Percentiles rank a stretch among this genome's conserved stretches.
phyloP scores from a whole-genome alignment of 2,797 vertebrate species.

The Ammospiza maritima region DNA sequence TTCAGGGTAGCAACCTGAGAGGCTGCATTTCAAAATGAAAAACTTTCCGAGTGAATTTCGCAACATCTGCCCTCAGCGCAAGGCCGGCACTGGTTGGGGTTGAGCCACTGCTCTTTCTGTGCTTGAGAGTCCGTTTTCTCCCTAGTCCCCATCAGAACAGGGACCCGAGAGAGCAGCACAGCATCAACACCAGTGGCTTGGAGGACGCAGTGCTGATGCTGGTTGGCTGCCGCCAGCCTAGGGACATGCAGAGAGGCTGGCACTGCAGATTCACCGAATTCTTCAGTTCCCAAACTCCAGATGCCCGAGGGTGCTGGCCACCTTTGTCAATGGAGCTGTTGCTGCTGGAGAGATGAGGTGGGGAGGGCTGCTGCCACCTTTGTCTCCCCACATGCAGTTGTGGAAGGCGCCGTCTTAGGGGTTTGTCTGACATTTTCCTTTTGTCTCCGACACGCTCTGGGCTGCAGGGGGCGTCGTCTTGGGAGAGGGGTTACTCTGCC shows the following conservation, averaged over 20 bases:
- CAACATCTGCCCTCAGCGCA: not conserved
- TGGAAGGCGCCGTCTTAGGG: not conserved
- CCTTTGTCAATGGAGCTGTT: not conserved
- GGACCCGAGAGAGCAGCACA: not conserved
- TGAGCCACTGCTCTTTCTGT: not conserved
- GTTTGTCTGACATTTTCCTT: not conserved
- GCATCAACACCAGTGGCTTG: not conserved
- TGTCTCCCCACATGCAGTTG: not conserved
- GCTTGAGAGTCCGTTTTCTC: not conserved
- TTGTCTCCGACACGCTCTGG: not conserved
- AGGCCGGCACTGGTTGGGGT: not conserved
- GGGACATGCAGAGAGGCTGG: not conserved
- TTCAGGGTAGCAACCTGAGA: not conserved
- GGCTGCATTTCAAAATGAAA: not conserved
- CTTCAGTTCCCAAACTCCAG: not conserved
- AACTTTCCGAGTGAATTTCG: not conserved
- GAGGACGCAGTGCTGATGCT: not conserved
- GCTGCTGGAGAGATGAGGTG: not conserved
- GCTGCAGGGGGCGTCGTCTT: accelerated
- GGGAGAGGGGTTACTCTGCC: not conserved
- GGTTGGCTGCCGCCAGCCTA: not conserved
- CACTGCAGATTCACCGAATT: not conserved
- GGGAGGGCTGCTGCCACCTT: not conserved
- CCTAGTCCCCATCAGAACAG: not conserved
- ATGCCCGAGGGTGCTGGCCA: not conserved